Conservation (phyloP, 2,888 invertebrate genomes). For the Thyatira batis region DNA sequence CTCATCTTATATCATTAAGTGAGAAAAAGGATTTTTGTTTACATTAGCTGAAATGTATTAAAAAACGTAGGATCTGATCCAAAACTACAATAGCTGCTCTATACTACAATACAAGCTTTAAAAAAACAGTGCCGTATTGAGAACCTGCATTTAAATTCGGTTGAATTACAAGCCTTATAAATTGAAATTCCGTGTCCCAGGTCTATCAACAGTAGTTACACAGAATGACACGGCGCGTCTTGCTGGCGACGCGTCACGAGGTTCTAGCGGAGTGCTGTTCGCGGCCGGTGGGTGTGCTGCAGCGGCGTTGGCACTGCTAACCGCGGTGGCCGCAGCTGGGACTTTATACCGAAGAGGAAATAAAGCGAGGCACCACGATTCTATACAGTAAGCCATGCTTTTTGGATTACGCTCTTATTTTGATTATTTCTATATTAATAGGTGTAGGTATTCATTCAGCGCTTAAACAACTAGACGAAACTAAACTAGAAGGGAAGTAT, state of each 20-base stretch:
- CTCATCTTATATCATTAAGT: constrained; percentile 30
- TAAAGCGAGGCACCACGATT: constrained; percentile 86
- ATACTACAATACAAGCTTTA: too few relatives aligned
- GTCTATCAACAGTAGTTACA: constrained; percentile 77
- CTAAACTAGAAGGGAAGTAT: too few relatives aligned
- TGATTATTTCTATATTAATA: not conserved
- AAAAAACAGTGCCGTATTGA: too few relatives aligned
- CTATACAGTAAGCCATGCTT: constrained; percentile 80
- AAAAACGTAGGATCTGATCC: not conserved
- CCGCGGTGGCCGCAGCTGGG: constrained; percentile 86
- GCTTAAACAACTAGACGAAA: too few relatives aligned
- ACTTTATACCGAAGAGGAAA: constrained; percentile 85
- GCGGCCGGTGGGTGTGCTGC: constrained; percentile 92
- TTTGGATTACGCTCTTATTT: not conserved
- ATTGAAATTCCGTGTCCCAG: constrained; percentile 30
- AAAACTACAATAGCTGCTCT: too few relatives aligned
- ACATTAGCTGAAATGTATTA: constrained; percentile 10
- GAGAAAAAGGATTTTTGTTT: constrained; percentile 26
- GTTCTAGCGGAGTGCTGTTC: constrained; percentile 87
- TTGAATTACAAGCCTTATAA: too few relatives aligned
- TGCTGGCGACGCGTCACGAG: constrained; percentile 85
- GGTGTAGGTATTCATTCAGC: not conserved
- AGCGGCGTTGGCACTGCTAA: constrained; percentile 85
- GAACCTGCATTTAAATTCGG: too few relatives aligned
- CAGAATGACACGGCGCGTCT: constrained; percentile 88